Conservation (phyloP, 2,888 invertebrate species). For the Tipula confusa region DNA sequence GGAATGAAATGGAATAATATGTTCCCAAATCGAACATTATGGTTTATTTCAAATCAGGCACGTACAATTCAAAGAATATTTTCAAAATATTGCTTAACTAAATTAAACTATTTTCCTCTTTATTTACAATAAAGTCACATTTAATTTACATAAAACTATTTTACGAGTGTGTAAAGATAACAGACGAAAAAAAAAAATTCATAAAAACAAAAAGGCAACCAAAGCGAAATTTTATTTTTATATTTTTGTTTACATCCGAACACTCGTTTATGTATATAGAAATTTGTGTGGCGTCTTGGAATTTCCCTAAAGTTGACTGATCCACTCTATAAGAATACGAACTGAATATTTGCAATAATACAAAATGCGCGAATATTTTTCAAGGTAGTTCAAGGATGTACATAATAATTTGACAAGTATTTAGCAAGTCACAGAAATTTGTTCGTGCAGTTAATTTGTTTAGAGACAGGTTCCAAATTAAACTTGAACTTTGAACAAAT, state of each 20-base stretch:
- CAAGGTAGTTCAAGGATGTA: background rate
- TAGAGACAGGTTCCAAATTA: background rate
- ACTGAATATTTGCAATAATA: background rate
- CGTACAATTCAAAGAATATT: background rate
- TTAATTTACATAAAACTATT: background rate
- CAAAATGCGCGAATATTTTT: background rate
- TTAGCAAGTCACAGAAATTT: background rate
- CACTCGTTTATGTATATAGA: too few species aligned
- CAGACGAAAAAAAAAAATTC: background rate
- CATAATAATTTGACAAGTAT: background rate
- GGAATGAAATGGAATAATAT: too few species aligned
- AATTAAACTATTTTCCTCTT: background rate
- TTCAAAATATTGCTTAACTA: background rate
- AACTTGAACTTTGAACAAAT: slow-evolving; percentile 12
- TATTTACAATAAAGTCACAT: background rate
- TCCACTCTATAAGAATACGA: background rate
- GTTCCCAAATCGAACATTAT: background rate
- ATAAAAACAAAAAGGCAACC: background rate
- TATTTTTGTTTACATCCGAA: background rate
- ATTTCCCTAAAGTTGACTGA: background rate
- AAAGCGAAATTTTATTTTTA: background rate
- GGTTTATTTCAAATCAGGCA: background rate
- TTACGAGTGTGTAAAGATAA: background rate
- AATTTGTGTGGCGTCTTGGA: background rate
- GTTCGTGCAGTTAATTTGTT: background rate